These are phyloP conservation scores for Sorex maritimensis DNA, from an alignment of 2,797 vertebrate genomes.

Conservation along the genomic window DNA sequence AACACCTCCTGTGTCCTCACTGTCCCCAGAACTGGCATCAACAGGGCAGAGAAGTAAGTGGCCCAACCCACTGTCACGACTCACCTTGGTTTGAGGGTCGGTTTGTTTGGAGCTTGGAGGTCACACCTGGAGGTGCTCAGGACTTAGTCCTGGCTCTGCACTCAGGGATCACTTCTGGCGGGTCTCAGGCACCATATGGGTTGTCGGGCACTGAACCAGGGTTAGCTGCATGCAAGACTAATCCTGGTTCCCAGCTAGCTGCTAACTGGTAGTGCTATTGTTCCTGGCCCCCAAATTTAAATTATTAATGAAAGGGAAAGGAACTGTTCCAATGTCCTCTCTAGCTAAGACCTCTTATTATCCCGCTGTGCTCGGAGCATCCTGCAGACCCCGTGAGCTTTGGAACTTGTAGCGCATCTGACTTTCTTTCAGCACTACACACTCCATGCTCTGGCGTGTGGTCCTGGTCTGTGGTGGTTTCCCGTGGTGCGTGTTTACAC, in stretches of 20 bases:
- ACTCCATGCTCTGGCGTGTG: background rate
- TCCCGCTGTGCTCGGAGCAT: background rate
- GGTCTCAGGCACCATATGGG: too few species aligned
- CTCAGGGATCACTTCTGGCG: too few species aligned
- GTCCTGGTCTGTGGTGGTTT: background rate
- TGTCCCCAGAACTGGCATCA: background rate
- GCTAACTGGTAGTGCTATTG: too few species aligned
- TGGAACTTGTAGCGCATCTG: background rate
- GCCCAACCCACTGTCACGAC: background rate
- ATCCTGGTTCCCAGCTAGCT: too few species aligned
- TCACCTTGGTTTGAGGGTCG: background rate
- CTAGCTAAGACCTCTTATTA: background rate
- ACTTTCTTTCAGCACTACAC: background rate
- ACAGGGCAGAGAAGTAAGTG: background rate
- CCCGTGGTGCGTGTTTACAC: slow-evolving; percentile 53
- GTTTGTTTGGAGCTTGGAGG: too few species aligned
- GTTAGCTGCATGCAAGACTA: too few species aligned
- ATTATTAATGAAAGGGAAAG: too few species aligned
- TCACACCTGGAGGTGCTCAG: too few species aligned
- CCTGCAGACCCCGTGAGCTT: background rate
- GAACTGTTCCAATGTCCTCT: background rate
- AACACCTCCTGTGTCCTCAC: background rate
- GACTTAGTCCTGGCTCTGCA: too few species aligned
- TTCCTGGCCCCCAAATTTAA: too few species aligned
- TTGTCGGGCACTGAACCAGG: too few species aligned